These are phyloP conservation scores for Myoxocephalus aenaeus DNA, from an alignment of 2,797 vertebrate species.

Conservation along the genomic window DNA sequence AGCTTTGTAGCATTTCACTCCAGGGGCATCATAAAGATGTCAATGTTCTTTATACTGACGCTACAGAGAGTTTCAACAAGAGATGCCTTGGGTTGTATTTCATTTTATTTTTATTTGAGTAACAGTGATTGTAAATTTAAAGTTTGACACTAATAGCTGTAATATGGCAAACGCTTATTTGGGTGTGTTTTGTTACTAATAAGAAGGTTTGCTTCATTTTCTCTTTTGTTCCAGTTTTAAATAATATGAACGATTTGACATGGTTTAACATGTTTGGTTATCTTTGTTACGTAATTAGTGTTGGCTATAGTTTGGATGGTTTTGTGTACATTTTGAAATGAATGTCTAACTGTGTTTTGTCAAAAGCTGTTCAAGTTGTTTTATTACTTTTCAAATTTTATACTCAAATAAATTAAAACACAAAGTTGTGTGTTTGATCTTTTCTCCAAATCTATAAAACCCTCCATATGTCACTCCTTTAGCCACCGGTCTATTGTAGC, in stretches of 20 bases:
- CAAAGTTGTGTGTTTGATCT: not conserved
- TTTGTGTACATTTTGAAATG: slow-evolving; percentile 40
- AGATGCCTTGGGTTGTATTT: slow-evolving; percentile 7
- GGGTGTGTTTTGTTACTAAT: slow-evolving; percentile 11
- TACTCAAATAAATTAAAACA: slow-evolving; percentile 55
- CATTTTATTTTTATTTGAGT: slow-evolving; percentile 3
- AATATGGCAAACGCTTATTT: not conserved
- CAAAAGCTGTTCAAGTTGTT: slow-evolving; percentile 39
- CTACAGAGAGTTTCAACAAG: slow-evolving; percentile 12
- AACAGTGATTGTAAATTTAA: not conserved
- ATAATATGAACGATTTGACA: slow-evolving; percentile 20
- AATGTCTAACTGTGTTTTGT: slow-evolving; percentile 40
- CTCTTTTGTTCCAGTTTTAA: slow-evolving; percentile 11
- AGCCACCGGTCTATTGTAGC: not conserved
- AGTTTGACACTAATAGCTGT: slow-evolving; percentile 28
- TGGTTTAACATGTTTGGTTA: slow-evolving; percentile 53
- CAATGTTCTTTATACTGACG: slow-evolving; percentile 22
- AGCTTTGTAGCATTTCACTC: slow-evolving; percentile 49
- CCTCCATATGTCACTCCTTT: not conserved
- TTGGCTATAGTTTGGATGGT: slow-evolving; percentile 8
- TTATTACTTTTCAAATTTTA: slow-evolving; percentile 53
- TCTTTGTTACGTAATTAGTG: slow-evolving; percentile 7
- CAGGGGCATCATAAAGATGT: slow-evolving; percentile 37
- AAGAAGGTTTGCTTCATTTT: not conserved
- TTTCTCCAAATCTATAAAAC: slow-evolving; percentile 6